A percentile compares a stretch with the other conserved stretches of the same genome.
These are phyloP conservation scores for Allygus modestus DNA, from an alignment of 2,888 invertebrate genomes.

Conservation along the genomic window DNA sequence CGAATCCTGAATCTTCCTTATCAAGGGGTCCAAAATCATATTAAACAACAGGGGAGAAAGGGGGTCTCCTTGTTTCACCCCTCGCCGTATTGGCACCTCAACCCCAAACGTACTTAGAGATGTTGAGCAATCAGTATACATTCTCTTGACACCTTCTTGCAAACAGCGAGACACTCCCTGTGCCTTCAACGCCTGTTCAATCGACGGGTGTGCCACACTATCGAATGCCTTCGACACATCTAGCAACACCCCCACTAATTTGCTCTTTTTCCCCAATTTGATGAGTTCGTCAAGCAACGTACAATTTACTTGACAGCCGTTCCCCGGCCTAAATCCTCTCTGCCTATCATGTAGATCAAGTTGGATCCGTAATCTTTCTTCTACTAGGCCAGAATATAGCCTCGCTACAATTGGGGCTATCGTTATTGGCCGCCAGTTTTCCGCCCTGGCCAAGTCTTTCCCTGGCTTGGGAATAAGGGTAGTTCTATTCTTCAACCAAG, in stretches of 20 bases:
- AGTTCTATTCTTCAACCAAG: too few relatives aligned
- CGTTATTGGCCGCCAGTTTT: too few relatives aligned
- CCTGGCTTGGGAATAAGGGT: too few relatives aligned
- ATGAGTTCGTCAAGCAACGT: conserved; percentile 61
- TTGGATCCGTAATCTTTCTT: too few relatives aligned
- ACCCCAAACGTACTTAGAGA: not conserved
- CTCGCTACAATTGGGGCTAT: too few relatives aligned
- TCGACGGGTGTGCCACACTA: conserved; percentile 67
- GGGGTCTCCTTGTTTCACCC: conserved; percentile 67
- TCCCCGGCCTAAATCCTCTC: conserved; percentile 71
- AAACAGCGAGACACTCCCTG: conserved; percentile 28
- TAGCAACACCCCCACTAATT: conserved; percentile 60
- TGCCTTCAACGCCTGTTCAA: conserved; percentile 54
- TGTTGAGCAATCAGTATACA: conserved; percentile 43
- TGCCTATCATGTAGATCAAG: too few relatives aligned
- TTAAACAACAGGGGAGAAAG: conserved; percentile 66
- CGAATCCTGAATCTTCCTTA: too few relatives aligned
- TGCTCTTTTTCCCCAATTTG: conserved; percentile 8
- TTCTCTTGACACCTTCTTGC: too few relatives aligned
- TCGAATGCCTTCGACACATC: conserved; percentile 70
- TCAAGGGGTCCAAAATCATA: conserved; percentile 62
- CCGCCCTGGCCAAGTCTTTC: too few relatives aligned
- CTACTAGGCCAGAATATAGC: too few relatives aligned
- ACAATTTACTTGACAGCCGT: conserved; percentile 68
- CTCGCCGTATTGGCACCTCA: conserved; percentile 15